Conservation (phyloP, 2,113 vertebrate species). For the Nothocercus nigrocapillus region DNA sequence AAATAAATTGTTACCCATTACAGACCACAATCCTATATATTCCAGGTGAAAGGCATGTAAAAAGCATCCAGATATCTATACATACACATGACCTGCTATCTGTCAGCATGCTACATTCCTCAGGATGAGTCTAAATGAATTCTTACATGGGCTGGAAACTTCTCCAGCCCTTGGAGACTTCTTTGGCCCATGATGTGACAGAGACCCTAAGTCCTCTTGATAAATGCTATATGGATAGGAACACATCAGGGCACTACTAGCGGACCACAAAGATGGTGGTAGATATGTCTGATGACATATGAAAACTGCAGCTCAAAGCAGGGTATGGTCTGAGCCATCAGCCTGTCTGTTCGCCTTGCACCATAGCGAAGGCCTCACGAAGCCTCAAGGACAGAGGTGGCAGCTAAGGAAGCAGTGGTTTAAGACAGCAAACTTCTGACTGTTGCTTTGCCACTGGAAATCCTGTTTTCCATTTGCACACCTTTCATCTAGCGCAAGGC, state of each 20-base stretch:
- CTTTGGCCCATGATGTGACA: not conserved
- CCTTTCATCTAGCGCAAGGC: not conserved
- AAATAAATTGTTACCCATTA: not conserved
- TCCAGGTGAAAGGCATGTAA: not conserved
- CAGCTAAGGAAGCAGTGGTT: not conserved
- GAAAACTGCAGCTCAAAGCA: not conserved
- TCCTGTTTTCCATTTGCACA: not conserved
- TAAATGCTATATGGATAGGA: not conserved
- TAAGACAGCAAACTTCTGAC: not conserved
- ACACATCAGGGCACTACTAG: not conserved
- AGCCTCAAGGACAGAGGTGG: not conserved
- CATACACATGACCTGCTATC: not conserved
- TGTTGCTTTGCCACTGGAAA: not conserved
- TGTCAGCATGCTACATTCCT: not conserved
- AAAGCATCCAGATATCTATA: not conserved
- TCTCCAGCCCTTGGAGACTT: not conserved
- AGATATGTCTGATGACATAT: accelerated
- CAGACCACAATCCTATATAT: not conserved
- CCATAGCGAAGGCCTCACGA: accelerated
- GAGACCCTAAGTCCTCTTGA: not conserved
- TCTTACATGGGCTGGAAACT: not conserved
- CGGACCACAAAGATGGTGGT: not conserved
- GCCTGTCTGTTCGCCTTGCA: not conserved
- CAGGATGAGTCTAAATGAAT: not conserved
- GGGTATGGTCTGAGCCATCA: not conserved